Base-by-base conservation (phyloP, 2,888 invertebrate genomes). In the Andrena trimmerana region DNA sequence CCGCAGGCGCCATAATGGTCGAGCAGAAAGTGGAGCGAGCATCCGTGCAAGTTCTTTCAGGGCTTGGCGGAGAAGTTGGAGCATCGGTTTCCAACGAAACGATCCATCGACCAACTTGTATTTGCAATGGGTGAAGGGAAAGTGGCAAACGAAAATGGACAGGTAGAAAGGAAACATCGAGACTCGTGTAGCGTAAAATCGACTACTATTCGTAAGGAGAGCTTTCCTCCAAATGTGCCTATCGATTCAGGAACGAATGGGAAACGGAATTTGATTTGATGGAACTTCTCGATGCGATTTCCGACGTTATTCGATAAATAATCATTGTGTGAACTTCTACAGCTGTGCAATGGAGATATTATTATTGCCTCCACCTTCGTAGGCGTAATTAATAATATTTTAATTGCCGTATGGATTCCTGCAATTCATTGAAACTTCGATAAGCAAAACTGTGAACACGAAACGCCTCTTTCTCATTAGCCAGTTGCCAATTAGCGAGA, bases 1-100 rank as follows among this genome's bases (percentile, higher is more conserved):
- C 29, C 13, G 52, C n/a, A 67, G 31, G 60, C 33, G 33, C 20
- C 33, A n/a, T 59, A 76, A 78, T 50, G 50, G 50, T 16, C 50
- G 60, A 6, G n/a, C 29, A 2, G 62, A 78, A 78, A 67, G 77
- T 78, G 20, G 67, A 24, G 48, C 78, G 59, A 67, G 27, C 42
- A 67, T 60, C 50, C 29, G 66, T 6, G 36, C 2, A 16, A 16
- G 5, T 27, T 50, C n/a, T 24, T 50, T 31, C 33, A 31, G 0
- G n/a, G 33, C 50, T 69, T 24, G n/a, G 50, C 24, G 20, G 5
- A 27, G 27, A n/a, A 33, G 54, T 29, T 60, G 13, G 33, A 42
- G 42, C 67, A 60, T 67, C 76, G 76, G 50, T 76, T 67, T 62
- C 10, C 52, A 27, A 16, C 27, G 36, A 10, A 36, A 50, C 65